Evolutionary conservation across 2,888 invertebrate genomes (phyloP), one percentile per base, ranked within the genome.

Genomic region (Cephus runcator): DNA sequence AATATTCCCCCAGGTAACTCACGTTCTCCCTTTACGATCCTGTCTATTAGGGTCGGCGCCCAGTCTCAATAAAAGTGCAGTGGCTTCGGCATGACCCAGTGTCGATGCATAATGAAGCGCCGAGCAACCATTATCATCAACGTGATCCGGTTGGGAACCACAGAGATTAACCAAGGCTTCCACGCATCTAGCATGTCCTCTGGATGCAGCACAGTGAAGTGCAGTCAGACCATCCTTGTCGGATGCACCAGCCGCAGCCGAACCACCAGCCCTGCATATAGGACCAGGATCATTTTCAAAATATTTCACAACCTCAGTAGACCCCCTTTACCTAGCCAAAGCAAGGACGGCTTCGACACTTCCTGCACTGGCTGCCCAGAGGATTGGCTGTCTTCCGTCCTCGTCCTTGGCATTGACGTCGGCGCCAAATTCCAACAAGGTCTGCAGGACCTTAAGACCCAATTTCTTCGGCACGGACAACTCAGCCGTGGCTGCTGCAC

Each of bases 281-380:
- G 1, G 2, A 56, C 30, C 31, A 33, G 71, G 71, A 71, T n/a
- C 11, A 71, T n/a, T 71, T 71, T 71, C 1, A 76, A 69, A 76
- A 76, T 34, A 34, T 35, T 68, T 36, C 1, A 73, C 73, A 56
- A 73, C 73, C 74, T 77, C 69, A 33, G 75, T 35, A 69, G 73
- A 74, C 23, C 12, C 34, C 34, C 30, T 69, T 73, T 83, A 91
- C 89, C 97, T 96, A 30, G 98, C 95, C 79, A 99, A 92, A 0
- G 97, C 96, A 75, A 97, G 93, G 78, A 99, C 96, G 0, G 98
- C 99, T 83, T 98, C 97, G 0, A 97, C 95, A 69, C 98, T 98
- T 9, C 99, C 99, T 34, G 99, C 98, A 83, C 98, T 98, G 0
- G 99, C 98, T 0, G 99, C 99, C 99, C 99, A 99, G 15, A 99